These are phyloP conservation scores for Neoascia interrupta DNA, from an alignment of 2,888 invertebrate species.

Conservation along the genomic window DNA sequence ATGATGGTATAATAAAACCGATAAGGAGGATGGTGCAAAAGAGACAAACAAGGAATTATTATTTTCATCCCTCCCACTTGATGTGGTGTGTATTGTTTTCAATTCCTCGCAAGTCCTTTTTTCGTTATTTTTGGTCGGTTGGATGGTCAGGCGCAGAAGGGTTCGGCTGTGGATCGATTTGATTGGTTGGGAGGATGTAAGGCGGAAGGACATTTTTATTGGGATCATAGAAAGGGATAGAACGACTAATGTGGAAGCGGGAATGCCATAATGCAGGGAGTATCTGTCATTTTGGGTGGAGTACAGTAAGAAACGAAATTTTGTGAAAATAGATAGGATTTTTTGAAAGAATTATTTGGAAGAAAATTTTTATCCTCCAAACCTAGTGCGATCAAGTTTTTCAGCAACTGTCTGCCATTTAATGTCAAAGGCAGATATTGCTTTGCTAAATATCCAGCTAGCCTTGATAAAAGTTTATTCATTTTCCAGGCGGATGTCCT, in stretches of 20 bases:
- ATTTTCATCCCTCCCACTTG: constrained; percentile 66
- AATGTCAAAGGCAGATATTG: no score
- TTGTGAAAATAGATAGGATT: no score
- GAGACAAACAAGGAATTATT: constrained; percentile 57
- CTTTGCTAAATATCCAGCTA: no score
- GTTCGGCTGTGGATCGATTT: constrained; percentile 1
- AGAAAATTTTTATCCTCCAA: no score
- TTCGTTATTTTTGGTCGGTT: constrained; percentile 7
- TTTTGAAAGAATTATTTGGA: no score
- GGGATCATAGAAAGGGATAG: constrained; percentile 33
- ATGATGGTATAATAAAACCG: constrained; percentile 13
- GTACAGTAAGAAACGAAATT: constrained; percentile 46
- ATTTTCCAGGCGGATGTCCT: no score
- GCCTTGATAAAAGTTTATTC: no score
- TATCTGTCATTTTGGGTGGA: not conserved
- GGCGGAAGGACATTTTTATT: constrained; percentile 43
- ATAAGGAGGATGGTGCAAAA: constrained; percentile 41
- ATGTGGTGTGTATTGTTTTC: constrained; percentile 47
- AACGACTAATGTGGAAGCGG: not conserved
- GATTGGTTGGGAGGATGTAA: constrained; percentile 45
- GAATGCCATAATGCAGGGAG: not conserved
- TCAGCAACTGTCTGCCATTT: no score
- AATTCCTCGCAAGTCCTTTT: constrained; percentile 31
- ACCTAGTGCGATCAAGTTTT: no score
- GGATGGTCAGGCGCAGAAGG: constrained; percentile 44